phyloP scores from a whole-genome alignment of 1,140 invertebrate species.

The Camponotus vicinus region DNA sequence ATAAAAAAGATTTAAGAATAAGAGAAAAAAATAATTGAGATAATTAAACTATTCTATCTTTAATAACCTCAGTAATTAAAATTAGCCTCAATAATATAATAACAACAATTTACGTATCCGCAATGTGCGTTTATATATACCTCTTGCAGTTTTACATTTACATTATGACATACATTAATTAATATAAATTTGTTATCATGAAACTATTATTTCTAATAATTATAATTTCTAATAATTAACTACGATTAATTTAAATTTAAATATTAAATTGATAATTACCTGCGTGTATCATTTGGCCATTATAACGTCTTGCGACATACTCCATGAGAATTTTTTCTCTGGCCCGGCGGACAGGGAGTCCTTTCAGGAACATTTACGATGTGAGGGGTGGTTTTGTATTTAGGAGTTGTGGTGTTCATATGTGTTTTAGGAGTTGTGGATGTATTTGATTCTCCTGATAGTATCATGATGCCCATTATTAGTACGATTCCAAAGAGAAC shows the following conservation, averaged over 20 bases:
- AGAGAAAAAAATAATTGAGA: too few species aligned
- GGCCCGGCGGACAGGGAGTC: neutral
- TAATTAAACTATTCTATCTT: neutral
- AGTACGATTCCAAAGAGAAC: neutral
- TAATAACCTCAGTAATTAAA: neutral
- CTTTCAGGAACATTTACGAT: neutral
- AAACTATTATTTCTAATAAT: too few species aligned
- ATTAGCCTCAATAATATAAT: neutral
- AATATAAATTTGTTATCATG: too few species aligned
- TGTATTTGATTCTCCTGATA: neutral
- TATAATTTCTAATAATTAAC: too few species aligned
- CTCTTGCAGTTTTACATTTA: constrained; percentile 5
- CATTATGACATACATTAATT: neutral
- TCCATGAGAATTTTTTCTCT: neutral
- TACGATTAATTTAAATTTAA: neutral
- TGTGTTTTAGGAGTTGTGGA: neutral
- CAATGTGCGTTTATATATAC: neutral
- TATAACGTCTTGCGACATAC: neutral
- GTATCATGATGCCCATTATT: neutral
- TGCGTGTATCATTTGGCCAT: neutral
- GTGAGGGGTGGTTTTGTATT: neutral
- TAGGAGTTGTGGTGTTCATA: neutral
- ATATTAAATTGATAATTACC: constrained; percentile 17
- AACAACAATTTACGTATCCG: neutral
- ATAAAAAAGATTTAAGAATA: too few species aligned